Base-by-base conservation (phyloP, 64 coral and sea anemone genomes). In the Stylophora pistillata region DNA sequence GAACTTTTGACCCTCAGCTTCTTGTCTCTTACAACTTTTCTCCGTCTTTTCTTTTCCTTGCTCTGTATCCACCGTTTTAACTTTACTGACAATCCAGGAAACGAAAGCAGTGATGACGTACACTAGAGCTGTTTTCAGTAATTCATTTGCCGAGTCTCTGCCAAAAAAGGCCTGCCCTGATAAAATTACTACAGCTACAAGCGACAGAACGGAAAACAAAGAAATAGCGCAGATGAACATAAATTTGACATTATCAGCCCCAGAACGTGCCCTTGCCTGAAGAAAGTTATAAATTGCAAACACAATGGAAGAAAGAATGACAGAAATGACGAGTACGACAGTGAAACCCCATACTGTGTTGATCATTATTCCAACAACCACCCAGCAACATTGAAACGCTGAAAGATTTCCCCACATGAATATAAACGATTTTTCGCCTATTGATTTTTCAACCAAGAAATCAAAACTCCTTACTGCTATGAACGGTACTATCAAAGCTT, bases 271-370 rank as follows among this genome's bases (percentile, higher is more conserved):
- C n/a, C n/a, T n/a, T n/a, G n/a, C n/a, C n/a, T 20, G 2, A 5
- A 65, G 21, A 37, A 18, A 47, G 13, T 20, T 47, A 60, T 66
- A 82, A 13, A 26, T 52, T 65, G 60, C 0, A 82, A n/a, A 82
- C 20, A 54, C 12, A 53, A 20, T 15, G 20, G 59, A 58, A 69
- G 79, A 31, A 53, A 66, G 11, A 32, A 53, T 15, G 26, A 82
- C 79, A 60, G 31, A 37, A 27, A 82, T 10, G 53, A 82, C 21
- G 14, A 82, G 79, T 1, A 54, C 17, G 68, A 82, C 59, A 82
- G 59, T 82, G 2, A 82, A 31, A 30, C 79, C 59, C 79, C 79
- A 82, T 53, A 82, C 13, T 60, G 79, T 16, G 33, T 82, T 82
- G 15, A 68, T 4, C 59, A 82, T 82, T 12, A 82, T 82, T 12